phyloP scores from a whole-genome alignment of 2,113 vertebrate genomes.

The Polyodon spathula region DNA sequence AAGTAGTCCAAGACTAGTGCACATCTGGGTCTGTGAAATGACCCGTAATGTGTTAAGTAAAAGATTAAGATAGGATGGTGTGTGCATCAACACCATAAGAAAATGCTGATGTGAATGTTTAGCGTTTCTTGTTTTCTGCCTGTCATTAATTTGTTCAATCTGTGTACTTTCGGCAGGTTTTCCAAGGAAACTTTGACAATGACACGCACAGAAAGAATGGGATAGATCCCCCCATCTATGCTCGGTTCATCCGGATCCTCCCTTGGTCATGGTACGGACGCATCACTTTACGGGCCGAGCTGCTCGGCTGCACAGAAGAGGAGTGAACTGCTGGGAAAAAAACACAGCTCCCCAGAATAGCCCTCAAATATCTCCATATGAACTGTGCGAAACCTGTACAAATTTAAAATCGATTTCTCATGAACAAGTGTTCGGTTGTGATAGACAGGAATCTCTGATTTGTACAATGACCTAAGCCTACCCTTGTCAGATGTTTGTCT shows the following conservation, averaged over 20 bases:
- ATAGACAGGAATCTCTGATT: slow-evolving; percentile 75
- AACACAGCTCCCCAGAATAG: slow-evolving; percentile 24
- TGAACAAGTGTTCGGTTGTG: slow-evolving; percentile 65
- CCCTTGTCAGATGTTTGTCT: slow-evolving; percentile 54
- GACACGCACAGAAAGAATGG: slow-evolving; percentile 97
- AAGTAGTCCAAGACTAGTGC: too few relatives aligned
- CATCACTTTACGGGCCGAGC: slow-evolving; percentile 88
- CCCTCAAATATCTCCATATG: slow-evolving; percentile 53
- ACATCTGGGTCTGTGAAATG: slow-evolving; percentile 20
- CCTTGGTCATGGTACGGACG: slow-evolving; percentile 97
- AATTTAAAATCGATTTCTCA: slow-evolving; percentile 68
- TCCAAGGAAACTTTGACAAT: slow-evolving; percentile 98
- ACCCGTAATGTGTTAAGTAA: slow-evolving; percentile 7
- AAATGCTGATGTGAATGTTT: too few relatives aligned
- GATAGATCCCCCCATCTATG: slow-evolving; percentile 83
- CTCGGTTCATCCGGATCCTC: slow-evolving; percentile 80
- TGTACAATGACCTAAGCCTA: slow-evolving; percentile 73
- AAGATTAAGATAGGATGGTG: too few relatives aligned
- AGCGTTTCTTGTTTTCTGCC: neutral
- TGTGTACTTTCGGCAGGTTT: slow-evolving; percentile 65
- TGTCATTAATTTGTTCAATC: neutral
- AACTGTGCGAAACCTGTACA: slow-evolving; percentile 80
- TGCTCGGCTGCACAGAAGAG: slow-evolving; percentile 86
- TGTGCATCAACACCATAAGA: too few relatives aligned
- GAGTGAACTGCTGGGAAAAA: slow-evolving; percentile 63